phyloP scores from a whole-genome alignment of 2,888 invertebrate species.

The Tenthredo livida region DNA sequence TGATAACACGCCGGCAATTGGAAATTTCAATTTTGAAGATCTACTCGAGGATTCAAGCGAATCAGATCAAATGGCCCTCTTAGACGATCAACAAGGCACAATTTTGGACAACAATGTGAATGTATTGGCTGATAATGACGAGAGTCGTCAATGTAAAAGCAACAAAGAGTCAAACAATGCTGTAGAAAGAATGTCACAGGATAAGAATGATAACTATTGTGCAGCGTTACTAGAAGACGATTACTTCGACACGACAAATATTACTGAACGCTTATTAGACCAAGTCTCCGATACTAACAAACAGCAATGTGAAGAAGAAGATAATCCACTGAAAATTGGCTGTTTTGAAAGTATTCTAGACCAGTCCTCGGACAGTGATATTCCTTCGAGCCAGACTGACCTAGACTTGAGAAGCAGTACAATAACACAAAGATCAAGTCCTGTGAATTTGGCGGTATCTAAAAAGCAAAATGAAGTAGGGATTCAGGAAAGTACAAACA shows the following conservation, averaged over 20 bases:
- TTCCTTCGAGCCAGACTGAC: slow-evolving; percentile 33
- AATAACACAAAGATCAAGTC: not conserved
- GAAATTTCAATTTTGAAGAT: slow-evolving; percentile 64
- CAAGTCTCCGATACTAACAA: not conserved
- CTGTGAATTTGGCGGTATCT: not conserved
- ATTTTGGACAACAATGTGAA: not conserved
- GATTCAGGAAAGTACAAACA: not conserved
- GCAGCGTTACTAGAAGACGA: not conserved
- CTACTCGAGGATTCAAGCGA: slow-evolving; percentile 66
- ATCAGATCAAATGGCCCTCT: slow-evolving; percentile 56
- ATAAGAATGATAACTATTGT: not conserved
- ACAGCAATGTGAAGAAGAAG: slow-evolving; percentile 4
- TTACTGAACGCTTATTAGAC: not conserved
- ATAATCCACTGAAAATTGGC: not conserved
- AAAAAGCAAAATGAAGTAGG: not conserved
- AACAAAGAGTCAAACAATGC: not conserved
- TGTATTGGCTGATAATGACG: slow-evolving; percentile 9
- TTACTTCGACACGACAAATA: not conserved
- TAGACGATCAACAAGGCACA: not conserved
- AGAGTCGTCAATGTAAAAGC: not conserved
- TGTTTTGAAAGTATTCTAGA: slow-evolving; percentile 53
- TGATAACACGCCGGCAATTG: slow-evolving; percentile 30
- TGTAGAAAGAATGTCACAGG: not conserved
- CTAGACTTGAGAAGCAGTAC: not conserved
- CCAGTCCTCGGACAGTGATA: slow-evolving; percentile 44